Evolutionary conservation across 1,140 invertebrate genomes (phyloP).

Genomic region (Penaeus indicus): DNA sequence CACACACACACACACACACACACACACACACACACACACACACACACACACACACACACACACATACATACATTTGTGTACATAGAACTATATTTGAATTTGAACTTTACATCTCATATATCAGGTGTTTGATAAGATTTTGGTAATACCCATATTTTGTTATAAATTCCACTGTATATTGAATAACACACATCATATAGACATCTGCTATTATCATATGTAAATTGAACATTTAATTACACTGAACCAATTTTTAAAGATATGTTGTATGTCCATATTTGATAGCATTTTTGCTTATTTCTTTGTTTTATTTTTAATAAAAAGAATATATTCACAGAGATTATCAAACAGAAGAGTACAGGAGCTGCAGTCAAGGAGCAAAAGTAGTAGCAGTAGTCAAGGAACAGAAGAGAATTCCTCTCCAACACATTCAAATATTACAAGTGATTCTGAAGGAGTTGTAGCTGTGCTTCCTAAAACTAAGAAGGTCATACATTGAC

Average conservation of each 20-base stretch:
- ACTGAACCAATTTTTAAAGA: neutral
- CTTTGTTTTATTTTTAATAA: neutral
- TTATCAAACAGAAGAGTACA: neutral
- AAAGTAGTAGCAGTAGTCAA: slow-evolving; percentile 7
- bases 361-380: neutral
- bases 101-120: no score
- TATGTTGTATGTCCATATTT: neutral
- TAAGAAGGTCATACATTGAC: slow-evolving; percentile 15
- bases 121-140: no score
- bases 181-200: no score
- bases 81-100: no score
- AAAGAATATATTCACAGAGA: neutral
- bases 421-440: neutral
- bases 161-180: no score
- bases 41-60: no score
- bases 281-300: neutral
- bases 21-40: no score
- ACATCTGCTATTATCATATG: no score
- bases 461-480: slow-evolving; percentile 39
- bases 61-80: no score
- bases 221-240: neutral
- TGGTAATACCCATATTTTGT: no score
- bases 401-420: neutral
- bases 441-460: slow-evolving; percentile 54
- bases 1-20: no score